Percentiles rank a stretch among this genome's conserved stretches.
These are phyloP conservation scores for Parotocinclus haroldoi DNA, from an alignment of 2,797 vertebrate genomes.

Conservation along the genomic window DNA sequence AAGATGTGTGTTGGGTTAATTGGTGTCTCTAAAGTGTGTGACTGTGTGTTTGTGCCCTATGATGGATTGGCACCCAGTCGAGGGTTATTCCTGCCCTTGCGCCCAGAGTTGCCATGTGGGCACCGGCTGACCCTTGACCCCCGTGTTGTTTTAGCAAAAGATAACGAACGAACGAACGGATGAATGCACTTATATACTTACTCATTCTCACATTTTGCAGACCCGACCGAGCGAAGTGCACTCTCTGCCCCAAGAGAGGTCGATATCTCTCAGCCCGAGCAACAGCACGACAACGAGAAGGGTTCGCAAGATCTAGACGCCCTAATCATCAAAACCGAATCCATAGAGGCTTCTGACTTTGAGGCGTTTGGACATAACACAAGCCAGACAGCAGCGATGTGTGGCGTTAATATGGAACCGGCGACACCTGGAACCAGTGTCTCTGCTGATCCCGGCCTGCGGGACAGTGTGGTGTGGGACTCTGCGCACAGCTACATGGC, in stretches of 20 bases:
- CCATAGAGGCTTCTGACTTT: conserved; percentile 21
- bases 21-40: too few relatives aligned
- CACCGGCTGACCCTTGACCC: too few relatives aligned
- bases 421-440: conserved; percentile 23
- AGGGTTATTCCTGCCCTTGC: too few relatives aligned
- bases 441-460: neutral
- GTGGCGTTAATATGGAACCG: conserved; percentile 11
- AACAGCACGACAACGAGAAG: conserved; percentile 1
- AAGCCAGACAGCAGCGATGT: conserved; percentile 10
- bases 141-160: too few relatives aligned
- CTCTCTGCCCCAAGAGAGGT: conserved; percentile 11
- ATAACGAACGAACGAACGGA: neutral
- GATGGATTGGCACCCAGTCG: too few relatives aligned
- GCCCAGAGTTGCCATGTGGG: too few relatives aligned
- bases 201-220: neutral
- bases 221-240: conserved; percentile 4
- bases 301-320: conserved; percentile 8
- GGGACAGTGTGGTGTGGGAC: conserved; percentile 20
- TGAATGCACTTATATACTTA: neutral
- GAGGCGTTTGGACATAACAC: conserved; percentile 12
- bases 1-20: too few relatives aligned
- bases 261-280: conserved; percentile 3
- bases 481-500: conserved; percentile 47
- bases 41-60: too few relatives aligned
- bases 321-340: conserved; percentile 38